A percentile compares a stretch with the other conserved stretches of the same genome.
Conservation (phyloP, 2,113 vertebrate genomes). For the Phoxinus phoxinus region DNA sequence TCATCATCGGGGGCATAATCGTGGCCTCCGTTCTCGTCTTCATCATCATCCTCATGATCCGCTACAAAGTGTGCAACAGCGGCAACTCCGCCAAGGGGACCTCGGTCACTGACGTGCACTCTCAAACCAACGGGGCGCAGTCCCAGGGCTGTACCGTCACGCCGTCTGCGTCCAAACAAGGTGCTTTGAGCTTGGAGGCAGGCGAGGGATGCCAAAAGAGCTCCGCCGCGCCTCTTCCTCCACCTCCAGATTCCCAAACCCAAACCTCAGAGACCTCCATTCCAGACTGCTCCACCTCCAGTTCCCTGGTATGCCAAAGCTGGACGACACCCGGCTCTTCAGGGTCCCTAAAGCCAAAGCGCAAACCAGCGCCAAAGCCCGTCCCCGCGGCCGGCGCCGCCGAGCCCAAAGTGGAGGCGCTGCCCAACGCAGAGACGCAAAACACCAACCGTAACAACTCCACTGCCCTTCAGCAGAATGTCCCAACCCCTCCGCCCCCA, state of each 20-base stretch:
- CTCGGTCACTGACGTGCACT: constrained; percentile 91
- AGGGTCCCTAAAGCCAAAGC: constrained; percentile 86
- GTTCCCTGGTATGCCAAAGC: constrained; percentile 82
- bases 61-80: constrained; percentile 96
- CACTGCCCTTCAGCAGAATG: constrained; percentile 82
- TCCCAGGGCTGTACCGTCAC: constrained; percentile 83
- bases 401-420: constrained; percentile 73
- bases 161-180: constrained; percentile 88
- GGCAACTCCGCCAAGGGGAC: constrained; percentile 81
- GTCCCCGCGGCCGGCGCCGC: constrained; percentile 33
- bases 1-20: constrained; percentile 98
- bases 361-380: constrained; percentile 83
- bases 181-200: constrained; percentile 79
- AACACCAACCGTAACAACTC: constrained; percentile 98
- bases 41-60: constrained; percentile 99
- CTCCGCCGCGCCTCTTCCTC: constrained; percentile 48
- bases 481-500: constrained; percentile 61
- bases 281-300: constrained; percentile 85
- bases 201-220: constrained; percentile 75
- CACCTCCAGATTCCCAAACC: constrained; percentile 72
- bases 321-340: constrained; percentile 78
- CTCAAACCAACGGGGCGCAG: constrained; percentile 93
- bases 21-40: constrained; percentile 97
- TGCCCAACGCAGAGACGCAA: constrained; percentile 80
- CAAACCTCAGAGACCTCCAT: constrained; percentile 80